Evolutionary conservation across 2,888 invertebrate genomes (phyloP), one percentile per base, ranked within the genome.

Genomic region (Campoletis raptor): DNA sequence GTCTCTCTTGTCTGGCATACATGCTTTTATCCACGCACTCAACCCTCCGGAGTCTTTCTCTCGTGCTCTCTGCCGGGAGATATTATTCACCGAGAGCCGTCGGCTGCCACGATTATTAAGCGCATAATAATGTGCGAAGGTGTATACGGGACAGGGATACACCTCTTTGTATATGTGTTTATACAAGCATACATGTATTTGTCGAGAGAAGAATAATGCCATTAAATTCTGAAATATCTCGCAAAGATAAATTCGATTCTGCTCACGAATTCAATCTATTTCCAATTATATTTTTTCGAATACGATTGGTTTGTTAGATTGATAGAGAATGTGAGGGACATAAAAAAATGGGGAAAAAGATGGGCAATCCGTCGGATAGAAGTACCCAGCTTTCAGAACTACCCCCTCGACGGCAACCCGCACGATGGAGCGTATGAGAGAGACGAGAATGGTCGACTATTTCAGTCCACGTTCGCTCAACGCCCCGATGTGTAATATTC

Each of bases 381-480:
- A 90, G 89, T 70, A 85, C 87, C 86, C 90, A 92, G 91, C 90
- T 91, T 91, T 90, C 89, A 85, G 87, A 93, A 93, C 91, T 90
- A 88, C 90, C 90, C 93, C 92, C 92, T 90, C 89, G 92, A 90
- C 91, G 61, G 90, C 91, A 86, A 74, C 72, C 72, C 36, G 37
- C 40, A 54, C 37, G 64, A 37, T 40, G 15, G 72, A 52, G 64
- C 21, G 42, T 10, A 54, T 7, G 57, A 18, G 74, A 10, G 42
- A 54, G 42, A 24, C 18, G 37, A 61, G 30, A 64, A 54, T n/a
- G 77, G 15, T 73, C 57, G 79, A 74, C 64, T 66, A 76, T 70
- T 83, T 81, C 90, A 90, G 91, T 92, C 91, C 91, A 90, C 90
- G 91, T 92, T 91, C 91, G 90, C 92, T 92, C 92, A 90, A 79